Conservation (phyloP, 2,888 invertebrate genomes). For the Agrochola lychnidis region DNA sequence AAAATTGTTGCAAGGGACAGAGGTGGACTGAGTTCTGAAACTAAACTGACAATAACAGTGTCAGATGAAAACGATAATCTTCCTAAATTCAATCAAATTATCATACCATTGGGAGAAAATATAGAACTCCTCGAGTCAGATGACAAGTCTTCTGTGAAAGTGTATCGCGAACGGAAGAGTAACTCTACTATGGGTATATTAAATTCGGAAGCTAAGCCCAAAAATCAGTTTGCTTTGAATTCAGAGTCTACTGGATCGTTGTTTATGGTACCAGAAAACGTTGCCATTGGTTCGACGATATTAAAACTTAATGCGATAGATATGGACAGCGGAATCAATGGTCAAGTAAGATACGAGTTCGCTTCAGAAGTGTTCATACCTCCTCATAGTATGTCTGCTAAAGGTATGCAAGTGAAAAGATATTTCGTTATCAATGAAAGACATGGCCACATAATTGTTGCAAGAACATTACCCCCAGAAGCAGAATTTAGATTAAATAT, state of each 20-base stretch:
- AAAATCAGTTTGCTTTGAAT: constrained; percentile 81
- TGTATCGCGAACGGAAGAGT: constrained; percentile 84
- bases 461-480: constrained; percentile 93
- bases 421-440: constrained; percentile 94
- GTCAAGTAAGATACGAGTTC: constrained; percentile 93
- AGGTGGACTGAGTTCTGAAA: constrained; percentile 94
- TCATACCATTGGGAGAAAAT: constrained; percentile 92
- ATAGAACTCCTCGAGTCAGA: constrained; percentile 92
- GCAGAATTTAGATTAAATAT: constrained; percentile 94
- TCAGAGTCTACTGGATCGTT: constrained; percentile 89
- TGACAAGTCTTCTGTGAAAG: constrained; percentile 86
- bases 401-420: constrained; percentile 89
- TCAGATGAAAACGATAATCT: constrained; percentile 96
- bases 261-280: constrained; percentile 93
- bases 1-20: constrained; percentile 94
- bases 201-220: constrained; percentile 82
- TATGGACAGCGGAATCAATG: constrained; percentile 93
- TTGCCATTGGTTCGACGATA: constrained; percentile 92
- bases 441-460: constrained; percentile 94
- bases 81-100: constrained; percentile 93
- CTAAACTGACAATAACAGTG: constrained; percentile 93
- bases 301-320: constrained; percentile 93
- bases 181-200: constrained; percentile 75
- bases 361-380: constrained; percentile 92
- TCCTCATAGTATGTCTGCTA: constrained; percentile 82